These are phyloP conservation scores for Octodon degus DNA, from an alignment of 2,113 vertebrate species.

Conservation along the genomic window DNA sequence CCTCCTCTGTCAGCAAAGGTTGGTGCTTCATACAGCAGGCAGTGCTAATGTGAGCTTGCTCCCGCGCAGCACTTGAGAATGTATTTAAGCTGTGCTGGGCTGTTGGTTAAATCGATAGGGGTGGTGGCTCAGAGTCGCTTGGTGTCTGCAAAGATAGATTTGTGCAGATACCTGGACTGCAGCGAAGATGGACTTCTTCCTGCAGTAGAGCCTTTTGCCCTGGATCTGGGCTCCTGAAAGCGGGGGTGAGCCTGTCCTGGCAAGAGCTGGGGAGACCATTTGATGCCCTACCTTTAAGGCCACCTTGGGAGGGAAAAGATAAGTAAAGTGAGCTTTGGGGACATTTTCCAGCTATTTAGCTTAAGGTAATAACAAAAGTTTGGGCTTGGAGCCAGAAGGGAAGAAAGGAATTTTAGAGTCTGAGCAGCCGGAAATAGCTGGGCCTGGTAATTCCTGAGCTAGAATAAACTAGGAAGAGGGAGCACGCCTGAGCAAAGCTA, in stretches of 20 bases:
- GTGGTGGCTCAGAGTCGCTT: not conserved
- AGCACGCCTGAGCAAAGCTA: not conserved
- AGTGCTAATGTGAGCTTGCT: not conserved
- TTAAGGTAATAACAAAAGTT: not conserved
- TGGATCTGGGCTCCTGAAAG: not conserved
- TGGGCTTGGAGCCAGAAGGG: not conserved
- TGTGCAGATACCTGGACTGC: not conserved
- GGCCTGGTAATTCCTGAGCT: not conserved
- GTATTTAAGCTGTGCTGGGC: not conserved
- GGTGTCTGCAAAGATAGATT: not conserved
- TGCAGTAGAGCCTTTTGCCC: not conserved
- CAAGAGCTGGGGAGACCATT: not conserved
- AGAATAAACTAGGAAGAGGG: not conserved
- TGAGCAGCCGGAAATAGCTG: not conserved
- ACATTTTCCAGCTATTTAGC: not conserved
- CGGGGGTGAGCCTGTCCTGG: not conserved
- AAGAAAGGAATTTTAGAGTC: not conserved
- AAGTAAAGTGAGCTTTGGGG: not conserved
- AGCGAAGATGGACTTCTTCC: fast-evolving
- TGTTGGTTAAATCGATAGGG: not conserved
- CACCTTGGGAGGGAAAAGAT: not conserved
- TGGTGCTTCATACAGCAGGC: not conserved
- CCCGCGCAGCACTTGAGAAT: not conserved
- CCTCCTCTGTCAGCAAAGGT: not conserved
- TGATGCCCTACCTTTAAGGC: not conserved